Conservation (phyloP, 2,888 invertebrate genomes). For the Poecilobothrus nobilitatus region DNA sequence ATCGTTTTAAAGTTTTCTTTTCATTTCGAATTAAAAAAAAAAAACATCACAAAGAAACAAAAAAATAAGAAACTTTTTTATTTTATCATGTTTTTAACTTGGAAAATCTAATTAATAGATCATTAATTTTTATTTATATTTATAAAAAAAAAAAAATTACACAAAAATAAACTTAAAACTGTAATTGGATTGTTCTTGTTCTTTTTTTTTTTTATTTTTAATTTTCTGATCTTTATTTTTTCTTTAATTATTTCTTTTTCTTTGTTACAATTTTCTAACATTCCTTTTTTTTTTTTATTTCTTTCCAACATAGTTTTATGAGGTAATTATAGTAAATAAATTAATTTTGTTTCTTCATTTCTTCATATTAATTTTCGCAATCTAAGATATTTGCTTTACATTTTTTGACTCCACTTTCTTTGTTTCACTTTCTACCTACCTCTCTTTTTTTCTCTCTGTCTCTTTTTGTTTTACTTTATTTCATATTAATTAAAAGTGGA, state of each 20-base stretch:
- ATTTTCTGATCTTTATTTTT: not conserved
- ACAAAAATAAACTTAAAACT: not conserved
- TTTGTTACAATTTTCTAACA: not conserved
- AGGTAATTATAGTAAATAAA: constrained; percentile 6
- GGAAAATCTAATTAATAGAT: not conserved
- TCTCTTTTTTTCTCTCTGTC: not conserved
- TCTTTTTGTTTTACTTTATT: not conserved
- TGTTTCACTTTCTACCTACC: too few species aligned
- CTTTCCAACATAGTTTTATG: not conserved
- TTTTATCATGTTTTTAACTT: not conserved
- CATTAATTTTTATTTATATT: constrained; percentile 6
- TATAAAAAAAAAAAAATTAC: not conserved
- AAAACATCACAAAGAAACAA: too few species aligned
- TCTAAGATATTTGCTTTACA: too few species aligned
- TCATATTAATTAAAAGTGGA: too few species aligned
- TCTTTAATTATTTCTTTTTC: not conserved
- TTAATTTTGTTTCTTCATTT: not conserved
- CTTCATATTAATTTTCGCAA: too few species aligned
- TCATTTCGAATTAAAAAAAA: not conserved
- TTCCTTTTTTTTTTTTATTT: not conserved
- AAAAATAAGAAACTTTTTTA: too few species aligned
- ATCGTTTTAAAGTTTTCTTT: not conserved
- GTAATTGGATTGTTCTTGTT: not conserved
- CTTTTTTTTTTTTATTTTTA: not conserved
- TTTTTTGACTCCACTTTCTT: too few species aligned